These are phyloP conservation scores for Gila robusta DNA, from an alignment of 2,797 vertebrate genomes.

Conservation along the genomic window DNA sequence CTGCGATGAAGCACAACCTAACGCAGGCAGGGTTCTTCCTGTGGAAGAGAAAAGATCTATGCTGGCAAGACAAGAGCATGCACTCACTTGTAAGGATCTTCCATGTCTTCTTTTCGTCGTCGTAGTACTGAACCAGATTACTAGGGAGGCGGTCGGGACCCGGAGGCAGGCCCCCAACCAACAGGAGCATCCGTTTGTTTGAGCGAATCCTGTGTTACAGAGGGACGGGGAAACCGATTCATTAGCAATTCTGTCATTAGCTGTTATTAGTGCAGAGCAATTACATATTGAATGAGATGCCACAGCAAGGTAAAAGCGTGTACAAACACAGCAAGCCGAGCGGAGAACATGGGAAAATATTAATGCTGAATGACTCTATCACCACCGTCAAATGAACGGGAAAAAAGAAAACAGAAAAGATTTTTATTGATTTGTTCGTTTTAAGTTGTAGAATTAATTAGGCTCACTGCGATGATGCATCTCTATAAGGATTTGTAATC, in stretches of 20 bases:
- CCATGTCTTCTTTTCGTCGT: conserved; percentile 99
- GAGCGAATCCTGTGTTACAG: conserved; percentile 94
- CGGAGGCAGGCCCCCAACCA: conserved; percentile 98
- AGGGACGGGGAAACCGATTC: conserved; percentile 20
- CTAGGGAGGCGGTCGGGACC: conserved; percentile 99
- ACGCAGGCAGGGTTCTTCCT: conserved; percentile 73
- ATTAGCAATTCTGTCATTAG: conserved; percentile 42
- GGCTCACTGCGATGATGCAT: neutral
- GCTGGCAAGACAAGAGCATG: conserved; percentile 43
- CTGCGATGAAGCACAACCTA: conserved; percentile 73
- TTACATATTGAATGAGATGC: conserved; percentile 34
- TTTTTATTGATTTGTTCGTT: neutral
- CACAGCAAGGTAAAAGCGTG: conserved; percentile 12
- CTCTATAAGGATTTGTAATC: neutral
- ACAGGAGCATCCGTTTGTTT: conserved; percentile 97
- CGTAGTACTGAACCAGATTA: conserved; percentile 99
- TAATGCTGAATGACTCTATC: neutral
- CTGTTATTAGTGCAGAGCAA: conserved; percentile 39
- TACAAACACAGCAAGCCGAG: conserved; percentile 1
- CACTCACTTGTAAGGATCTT: conserved; percentile 99
- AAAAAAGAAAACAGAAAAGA: neutral
- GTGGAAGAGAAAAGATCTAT: conserved; percentile 68
- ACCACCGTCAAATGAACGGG: neutral
- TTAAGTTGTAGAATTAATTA: conserved; percentile 2
- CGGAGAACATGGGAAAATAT: conserved; percentile 12